Evolutionary conservation across 2,888 invertebrate genomes (phyloP).

Genomic region (Synanthedon tipuliformis): DNA sequence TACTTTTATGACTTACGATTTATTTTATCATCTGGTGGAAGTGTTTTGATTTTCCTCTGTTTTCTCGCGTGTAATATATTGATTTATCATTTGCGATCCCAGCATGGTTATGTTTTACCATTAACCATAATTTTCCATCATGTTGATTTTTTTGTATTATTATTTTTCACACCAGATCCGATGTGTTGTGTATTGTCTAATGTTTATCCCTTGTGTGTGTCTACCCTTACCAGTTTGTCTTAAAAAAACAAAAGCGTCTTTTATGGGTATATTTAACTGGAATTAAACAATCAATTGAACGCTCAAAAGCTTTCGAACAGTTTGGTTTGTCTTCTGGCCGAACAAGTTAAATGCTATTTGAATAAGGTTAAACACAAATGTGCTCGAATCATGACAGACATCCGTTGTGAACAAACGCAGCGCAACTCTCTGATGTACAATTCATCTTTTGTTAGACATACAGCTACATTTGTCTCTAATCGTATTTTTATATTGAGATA

Average conservation of each 20-base stretch:
- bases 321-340: conserved; percentile 60
- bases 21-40: conserved; percentile 67
- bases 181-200: conserved; percentile 89
- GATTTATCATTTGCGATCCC: conserved; percentile 54
- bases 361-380: conserved; percentile 26
- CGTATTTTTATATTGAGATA: neutral
- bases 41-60: conserved; percentile 70
- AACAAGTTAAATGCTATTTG: conserved; percentile 29
- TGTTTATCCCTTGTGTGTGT: conserved; percentile 92
- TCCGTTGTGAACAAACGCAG: conserved; percentile 3
- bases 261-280: conserved; percentile 28
- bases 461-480: neutral
- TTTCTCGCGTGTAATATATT: conserved; percentile 55
- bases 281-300: conserved; percentile 43
- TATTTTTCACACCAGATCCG: conserved; percentile 69
- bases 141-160: conserved; percentile 35
- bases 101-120: conserved; percentile 58
- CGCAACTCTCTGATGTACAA: neutral
- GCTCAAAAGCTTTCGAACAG: conserved; percentile 61
- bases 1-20: conserved; percentile 50
- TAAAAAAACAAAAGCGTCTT: conserved; percentile 56
- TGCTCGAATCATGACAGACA: conserved; percentile 59
- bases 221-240: conserved; percentile 74
- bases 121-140: conserved; percentile 33
- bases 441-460: neutral